Percentiles rank a stretch among this genome's conserved stretches.
Conservation (phyloP, 2,113 vertebrate genomes). For the Smithornis capensis region DNA sequence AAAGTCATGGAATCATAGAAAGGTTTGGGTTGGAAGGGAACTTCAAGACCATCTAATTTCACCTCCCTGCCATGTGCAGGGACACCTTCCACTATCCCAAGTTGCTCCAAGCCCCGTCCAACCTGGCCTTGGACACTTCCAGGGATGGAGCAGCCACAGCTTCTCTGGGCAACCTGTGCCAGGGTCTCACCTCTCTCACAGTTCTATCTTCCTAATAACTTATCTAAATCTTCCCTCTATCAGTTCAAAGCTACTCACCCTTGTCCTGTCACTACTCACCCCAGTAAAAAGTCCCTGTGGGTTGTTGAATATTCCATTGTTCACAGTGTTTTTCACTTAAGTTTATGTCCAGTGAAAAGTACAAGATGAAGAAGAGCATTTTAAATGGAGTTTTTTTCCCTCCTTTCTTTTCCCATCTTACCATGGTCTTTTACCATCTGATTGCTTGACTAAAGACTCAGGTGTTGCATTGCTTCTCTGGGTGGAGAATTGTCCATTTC, state of each 20-base stretch:
- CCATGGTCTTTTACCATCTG: not conserved
- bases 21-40: not conserved
- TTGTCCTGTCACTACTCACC: not conserved
- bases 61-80: not conserved
- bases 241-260: not conserved
- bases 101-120: fast-evolving
- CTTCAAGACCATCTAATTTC: not conserved
- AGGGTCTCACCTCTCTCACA: fast-evolving
- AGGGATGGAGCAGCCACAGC: not conserved
- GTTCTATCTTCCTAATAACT: fast-evolving
- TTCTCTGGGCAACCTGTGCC: not conserved
- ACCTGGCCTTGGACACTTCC: not conserved
- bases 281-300: not conserved
- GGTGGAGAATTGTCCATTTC: not conserved
- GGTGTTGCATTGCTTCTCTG: not conserved
- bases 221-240: not conserved
- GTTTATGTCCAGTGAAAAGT: not conserved
- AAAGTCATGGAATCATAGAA: not conserved
- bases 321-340: not conserved
- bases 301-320: not conserved
- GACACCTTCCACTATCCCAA: fast-evolving
- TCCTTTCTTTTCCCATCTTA: not conserved
- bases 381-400: fast-evolving
- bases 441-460: not conserved
- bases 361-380: not conserved